Evolutionary conservation across 2,888 invertebrate genomes (phyloP).

Genomic region (Idaea dimidiata): DNA sequence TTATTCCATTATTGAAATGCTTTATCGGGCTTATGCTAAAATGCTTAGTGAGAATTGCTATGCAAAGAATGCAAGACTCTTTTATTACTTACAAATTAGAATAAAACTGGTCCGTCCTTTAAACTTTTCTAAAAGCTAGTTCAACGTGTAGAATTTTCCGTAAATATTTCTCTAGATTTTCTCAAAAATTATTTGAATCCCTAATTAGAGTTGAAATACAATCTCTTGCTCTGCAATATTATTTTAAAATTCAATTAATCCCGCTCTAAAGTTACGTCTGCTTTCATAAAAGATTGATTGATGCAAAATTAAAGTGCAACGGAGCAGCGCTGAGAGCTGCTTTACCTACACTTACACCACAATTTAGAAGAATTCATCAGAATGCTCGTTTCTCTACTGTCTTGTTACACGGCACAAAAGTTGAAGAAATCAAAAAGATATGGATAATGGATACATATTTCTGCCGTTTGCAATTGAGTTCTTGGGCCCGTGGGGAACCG

Average conservation of each 20-base stretch:
- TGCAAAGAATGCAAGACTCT: neutral
- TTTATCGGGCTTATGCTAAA: neutral
- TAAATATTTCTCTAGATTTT: neutral
- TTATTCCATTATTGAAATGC: neutral
- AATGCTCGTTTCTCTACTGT: slow-evolving; percentile 34
- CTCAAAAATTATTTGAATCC: neutral
- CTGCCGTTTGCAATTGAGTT: too few species aligned
- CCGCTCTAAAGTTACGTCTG: slow-evolving; percentile 6
- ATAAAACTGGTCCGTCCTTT: too few species aligned
- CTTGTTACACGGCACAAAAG: slow-evolving; percentile 27
- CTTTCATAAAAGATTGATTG: slow-evolving; percentile 16
- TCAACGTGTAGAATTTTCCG: too few species aligned
- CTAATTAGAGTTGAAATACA: slow-evolving; percentile 2
- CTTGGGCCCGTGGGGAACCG: too few species aligned
- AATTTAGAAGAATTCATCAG: slow-evolving; percentile 48
- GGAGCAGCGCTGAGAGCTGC: slow-evolving; percentile 27
- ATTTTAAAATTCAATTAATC: slow-evolving; percentile 11
- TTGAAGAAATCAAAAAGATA: slow-evolving; percentile 7
- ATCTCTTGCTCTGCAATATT: slow-evolving; percentile 4
- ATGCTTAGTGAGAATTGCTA: neutral
- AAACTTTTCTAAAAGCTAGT: too few species aligned
- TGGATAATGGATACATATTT: too few species aligned
- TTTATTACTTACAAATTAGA: neutral
- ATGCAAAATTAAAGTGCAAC: slow-evolving; percentile 31
- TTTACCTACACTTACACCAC: slow-evolving; percentile 31